phyloP scores from a whole-genome alignment of 2,113 vertebrate species.

The Nansenia antarctica region DNA sequence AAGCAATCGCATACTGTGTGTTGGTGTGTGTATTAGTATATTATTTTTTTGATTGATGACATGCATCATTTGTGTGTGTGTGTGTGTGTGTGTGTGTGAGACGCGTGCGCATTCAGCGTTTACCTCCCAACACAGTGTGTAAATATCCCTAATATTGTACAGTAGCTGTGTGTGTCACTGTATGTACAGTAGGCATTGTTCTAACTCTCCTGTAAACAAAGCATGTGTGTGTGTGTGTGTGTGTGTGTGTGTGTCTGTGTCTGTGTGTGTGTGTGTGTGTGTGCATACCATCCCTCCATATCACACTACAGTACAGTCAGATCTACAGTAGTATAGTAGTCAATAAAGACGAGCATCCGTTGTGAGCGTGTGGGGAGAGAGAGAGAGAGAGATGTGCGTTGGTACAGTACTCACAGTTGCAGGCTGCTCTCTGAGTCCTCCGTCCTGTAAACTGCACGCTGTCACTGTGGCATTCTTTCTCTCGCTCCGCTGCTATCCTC shows the following conservation, averaged over 20 bases:
- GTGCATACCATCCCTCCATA: constrained; percentile 36
- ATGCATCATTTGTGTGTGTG: neutral
- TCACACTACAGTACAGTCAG: constrained; percentile 1
- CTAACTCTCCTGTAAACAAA: neutral
- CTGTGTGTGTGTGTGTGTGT: constrained; percentile 53
- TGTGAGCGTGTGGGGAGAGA: neutral
- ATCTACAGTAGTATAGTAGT: constrained; percentile 26
- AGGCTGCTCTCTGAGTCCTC: constrained; percentile 36
- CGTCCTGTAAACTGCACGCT: constrained; percentile 1
- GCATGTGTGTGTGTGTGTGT: neutral
- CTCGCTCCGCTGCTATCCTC: constrained; percentile 49
- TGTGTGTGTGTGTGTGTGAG: neutral
- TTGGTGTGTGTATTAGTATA: neutral
- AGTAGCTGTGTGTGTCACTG: too few relatives aligned
- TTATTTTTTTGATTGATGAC: neutral
- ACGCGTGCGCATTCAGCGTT: neutral
- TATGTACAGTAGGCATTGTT: neutral
- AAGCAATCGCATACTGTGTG: neutral
- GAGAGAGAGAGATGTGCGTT: neutral
- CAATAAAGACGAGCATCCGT: constrained; percentile 11
- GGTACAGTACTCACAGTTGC: constrained; percentile 52
- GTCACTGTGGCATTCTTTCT: constrained; percentile 29
- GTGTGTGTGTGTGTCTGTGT: constrained; percentile 12
- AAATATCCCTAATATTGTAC: neutral
- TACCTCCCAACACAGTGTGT: neutral